phyloP scores from a whole-genome alignment of 2,113 vertebrate genomes.

The Sphyrna mokarran region DNA sequence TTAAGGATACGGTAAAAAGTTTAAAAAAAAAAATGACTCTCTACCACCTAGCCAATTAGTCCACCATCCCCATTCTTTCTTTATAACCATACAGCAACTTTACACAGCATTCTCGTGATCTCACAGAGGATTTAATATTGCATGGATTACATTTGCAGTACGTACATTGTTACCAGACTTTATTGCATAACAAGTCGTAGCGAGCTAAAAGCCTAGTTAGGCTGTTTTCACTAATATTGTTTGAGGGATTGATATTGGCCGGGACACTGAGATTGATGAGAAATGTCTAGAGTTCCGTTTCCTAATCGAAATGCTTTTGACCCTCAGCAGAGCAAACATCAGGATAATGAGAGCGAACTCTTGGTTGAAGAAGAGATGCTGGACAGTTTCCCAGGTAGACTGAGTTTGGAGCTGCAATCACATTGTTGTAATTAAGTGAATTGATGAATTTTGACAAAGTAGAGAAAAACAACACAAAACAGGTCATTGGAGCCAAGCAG shows the following conservation, averaged over 20 bases:
- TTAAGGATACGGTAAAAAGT: no score
- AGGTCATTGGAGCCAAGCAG: no score
- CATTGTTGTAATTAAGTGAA: background rate
- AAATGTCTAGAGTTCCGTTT: background rate
- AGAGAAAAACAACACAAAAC: no score
- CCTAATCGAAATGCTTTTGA: background rate
- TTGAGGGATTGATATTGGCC: background rate
- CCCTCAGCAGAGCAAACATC: background rate
- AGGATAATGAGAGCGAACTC: slow-evolving; percentile 50
- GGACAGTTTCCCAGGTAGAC: slow-evolving; percentile 70
- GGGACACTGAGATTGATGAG: background rate
- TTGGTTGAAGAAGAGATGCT: slow-evolving; percentile 71
- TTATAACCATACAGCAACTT: background rate
- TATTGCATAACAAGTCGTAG: background rate
- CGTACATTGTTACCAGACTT: background rate
- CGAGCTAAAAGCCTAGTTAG: background rate
- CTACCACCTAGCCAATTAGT: background rate
- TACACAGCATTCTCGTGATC: background rate
- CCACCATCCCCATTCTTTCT: background rate
- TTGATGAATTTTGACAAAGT: background rate
- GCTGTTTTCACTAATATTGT: background rate
- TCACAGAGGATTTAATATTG: background rate
- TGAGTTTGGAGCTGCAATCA: background rate
- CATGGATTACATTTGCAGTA: background rate
- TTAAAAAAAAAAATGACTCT: background rate